Evolutionary conservation across 2,797 vertebrate genomes (phyloP), one percentile per base, ranked within the genome.

Genomic region (Naso thynnoides): DNA sequence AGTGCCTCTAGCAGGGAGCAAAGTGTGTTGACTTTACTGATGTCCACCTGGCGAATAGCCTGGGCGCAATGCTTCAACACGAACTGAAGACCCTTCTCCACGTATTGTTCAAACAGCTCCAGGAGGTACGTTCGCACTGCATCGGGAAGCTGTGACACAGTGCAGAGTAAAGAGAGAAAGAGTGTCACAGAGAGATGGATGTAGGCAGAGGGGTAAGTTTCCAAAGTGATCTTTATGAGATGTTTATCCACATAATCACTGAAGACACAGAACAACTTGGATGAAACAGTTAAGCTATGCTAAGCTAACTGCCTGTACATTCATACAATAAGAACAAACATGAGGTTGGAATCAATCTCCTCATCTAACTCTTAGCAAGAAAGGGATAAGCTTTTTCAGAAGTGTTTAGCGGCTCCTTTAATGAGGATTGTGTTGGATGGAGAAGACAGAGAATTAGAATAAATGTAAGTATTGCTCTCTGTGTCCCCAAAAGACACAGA

Each of bases 11-110:
- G 73, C 70, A 97, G 93, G 73, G 86, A 94, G 84, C 96, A 97
- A 26, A 97, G 95, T 24, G 96, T 95, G 68, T 91, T 92, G 58
- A 97, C 95, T 92, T 97, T 97, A 86, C 96, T 97, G 88, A 97
- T 96, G 79, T 97, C 94, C 87, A 97, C 96, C 88, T 97, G 96
- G 42, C 79, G 72, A 60, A 97, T 96, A 2, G 95, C 95, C 90
- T 97, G 96, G 36, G 44, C 77, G 53, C 96, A 96, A 67, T 92
- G 91, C 86, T 95, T 96, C 70, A 70, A 77, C 42, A 95, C 83
- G 71, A 95, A 97, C 77, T 90, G 89, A 60, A 97, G 93, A 36
- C 96, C 96, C n/a, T 93, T 91, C 72, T 96, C 96, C 69, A 97
- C 93, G 39, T 96, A 94, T 57, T 77, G 85, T 36, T 85, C 76